Conservation (phyloP, 2,113 vertebrate species). For the Donacobius atricapilla region DNA sequence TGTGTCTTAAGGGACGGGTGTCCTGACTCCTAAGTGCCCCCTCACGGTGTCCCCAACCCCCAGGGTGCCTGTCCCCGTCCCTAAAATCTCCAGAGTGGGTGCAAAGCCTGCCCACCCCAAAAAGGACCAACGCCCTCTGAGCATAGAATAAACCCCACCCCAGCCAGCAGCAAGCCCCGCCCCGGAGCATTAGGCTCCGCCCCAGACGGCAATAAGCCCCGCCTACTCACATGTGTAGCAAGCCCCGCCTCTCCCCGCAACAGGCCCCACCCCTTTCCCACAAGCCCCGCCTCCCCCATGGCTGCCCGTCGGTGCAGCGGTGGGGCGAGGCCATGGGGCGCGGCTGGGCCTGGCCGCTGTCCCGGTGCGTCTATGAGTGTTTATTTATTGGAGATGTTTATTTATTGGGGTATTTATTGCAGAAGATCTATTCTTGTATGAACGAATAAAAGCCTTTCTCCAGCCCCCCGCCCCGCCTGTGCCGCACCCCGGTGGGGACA, state of each 20-base stretch:
- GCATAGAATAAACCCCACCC: not conserved
- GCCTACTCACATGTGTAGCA: not conserved
- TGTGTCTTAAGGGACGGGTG: not conserved
- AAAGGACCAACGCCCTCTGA: not conserved
- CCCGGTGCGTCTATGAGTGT: constrained; percentile 75
- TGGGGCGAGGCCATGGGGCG: not conserved
- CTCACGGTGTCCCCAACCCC: no score
- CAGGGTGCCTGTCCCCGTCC: not conserved
- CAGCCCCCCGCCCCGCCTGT: not conserved
- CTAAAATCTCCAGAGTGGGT: not conserved
- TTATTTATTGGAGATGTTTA: constrained; percentile 83
- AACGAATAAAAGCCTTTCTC: constrained; percentile 80
- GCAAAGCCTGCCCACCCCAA: not conserved
- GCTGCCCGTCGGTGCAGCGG: not conserved
- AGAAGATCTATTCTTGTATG: constrained; percentile 84
- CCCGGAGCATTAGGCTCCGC: not conserved
- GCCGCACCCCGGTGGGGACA: not conserved
- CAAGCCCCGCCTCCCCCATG: not conserved
- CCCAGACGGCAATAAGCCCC: not conserved
- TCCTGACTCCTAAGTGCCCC: not conserved
- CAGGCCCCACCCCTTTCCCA: not conserved
- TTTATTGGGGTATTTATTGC: constrained; percentile 85
- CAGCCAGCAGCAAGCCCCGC: not conserved
- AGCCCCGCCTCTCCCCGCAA: not conserved
- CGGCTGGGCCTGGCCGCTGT: not conserved